Percentiles rank a stretch among this genome's conserved stretches.
Evolutionary conservation across 1,140 invertebrate species (phyloP).

Genomic region (Whitmania pigra): DNA sequence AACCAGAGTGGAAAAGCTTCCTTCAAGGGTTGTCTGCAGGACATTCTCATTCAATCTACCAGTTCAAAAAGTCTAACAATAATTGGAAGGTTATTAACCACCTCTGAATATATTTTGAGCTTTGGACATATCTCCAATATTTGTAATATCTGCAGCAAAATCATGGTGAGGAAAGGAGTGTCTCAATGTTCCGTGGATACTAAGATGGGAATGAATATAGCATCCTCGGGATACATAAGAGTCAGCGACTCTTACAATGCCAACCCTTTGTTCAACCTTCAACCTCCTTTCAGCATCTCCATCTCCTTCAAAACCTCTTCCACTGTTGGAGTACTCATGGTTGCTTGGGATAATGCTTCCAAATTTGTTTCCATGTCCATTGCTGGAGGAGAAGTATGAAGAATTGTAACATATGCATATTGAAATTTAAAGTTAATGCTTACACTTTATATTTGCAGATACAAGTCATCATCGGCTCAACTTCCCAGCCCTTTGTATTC

Average conservation of each 20-base stretch:
- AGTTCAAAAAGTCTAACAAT: not conserved
- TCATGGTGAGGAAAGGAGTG: not conserved
- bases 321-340: not conserved
- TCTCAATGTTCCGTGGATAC: not conserved
- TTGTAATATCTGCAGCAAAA: not conserved
- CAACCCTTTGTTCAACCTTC: not conserved
- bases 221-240: conserved; percentile 1
- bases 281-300: not conserved
- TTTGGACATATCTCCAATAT: too few species aligned
- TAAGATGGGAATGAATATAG: not conserved
- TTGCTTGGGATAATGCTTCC: not conserved
- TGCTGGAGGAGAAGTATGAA: conserved; percentile 1
- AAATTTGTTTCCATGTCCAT: conserved; percentile 11
- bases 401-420: not conserved
- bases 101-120: too few species aligned
- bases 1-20: not conserved
- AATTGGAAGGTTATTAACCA: not conserved
- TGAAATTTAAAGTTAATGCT: not conserved
- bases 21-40: conserved; percentile 8
- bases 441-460: not conserved
- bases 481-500: not conserved
- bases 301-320: not conserved
- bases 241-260: conserved; percentile 3
- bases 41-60: not conserved
- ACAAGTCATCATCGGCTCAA: conserved; percentile 8